Evolutionary conservation across 2,888 invertebrate species (phyloP).

Genomic region (Adela reaumurella): DNA sequence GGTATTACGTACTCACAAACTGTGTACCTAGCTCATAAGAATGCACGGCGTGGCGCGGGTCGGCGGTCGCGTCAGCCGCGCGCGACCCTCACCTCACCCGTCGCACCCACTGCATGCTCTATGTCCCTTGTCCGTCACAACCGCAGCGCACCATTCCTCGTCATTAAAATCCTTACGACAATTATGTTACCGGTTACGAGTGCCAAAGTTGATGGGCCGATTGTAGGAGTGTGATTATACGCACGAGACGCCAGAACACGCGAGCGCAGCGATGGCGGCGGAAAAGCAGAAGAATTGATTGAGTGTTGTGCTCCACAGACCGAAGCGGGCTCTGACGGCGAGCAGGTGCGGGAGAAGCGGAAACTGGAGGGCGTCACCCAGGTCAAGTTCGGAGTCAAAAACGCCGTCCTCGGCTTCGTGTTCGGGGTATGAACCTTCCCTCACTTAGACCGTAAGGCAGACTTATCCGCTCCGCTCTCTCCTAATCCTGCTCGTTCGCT

Average conservation of each 20-base stretch:
- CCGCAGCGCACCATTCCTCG: too few relatives aligned
- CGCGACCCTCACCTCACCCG: too few relatives aligned
- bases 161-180: too few relatives aligned
- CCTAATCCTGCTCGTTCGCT: constrained; percentile 14
- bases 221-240: not conserved
- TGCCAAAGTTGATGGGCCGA: not conserved
- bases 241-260: not conserved
- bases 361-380: constrained; percentile 64
- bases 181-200: not conserved
- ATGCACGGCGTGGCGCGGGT: too few relatives aligned
- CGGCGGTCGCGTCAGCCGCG: too few relatives aligned
- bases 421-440: constrained; percentile 67
- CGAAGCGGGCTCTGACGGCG: constrained; percentile 38
- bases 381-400: constrained; percentile 69
- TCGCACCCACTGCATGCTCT: too few relatives aligned
- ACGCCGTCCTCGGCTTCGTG: constrained; percentile 76
- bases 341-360: constrained; percentile 64
- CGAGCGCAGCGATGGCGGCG: not conserved
- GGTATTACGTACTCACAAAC: too few relatives aligned
- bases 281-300: not conserved
- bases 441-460: not conserved
- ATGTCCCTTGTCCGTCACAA: too few relatives aligned
- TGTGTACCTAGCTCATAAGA: too few relatives aligned
- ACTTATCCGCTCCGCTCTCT: not conserved
- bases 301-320: not conserved